phyloP scores from a whole-genome alignment of 2,797 vertebrate genomes.

The Scolopax rusticola region DNA sequence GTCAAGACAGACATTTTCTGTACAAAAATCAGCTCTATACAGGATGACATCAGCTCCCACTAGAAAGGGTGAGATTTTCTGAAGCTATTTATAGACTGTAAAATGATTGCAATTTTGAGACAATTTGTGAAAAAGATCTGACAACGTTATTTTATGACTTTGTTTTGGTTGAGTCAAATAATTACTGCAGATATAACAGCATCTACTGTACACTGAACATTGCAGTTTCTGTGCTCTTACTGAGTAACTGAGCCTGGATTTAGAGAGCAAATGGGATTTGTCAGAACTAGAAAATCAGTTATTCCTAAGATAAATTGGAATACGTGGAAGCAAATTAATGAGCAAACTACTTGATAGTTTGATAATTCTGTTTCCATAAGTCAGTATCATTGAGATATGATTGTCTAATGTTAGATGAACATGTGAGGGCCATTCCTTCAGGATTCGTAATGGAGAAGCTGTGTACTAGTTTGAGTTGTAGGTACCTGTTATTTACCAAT shows the following conservation, averaged over 20 bases:
- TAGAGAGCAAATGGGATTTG: neutral
- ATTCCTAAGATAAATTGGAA: neutral
- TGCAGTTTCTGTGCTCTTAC: neutral
- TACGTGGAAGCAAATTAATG: neutral
- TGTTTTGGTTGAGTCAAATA: slow-evolving; percentile 7
- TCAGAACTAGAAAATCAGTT: neutral
- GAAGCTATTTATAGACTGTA: slow-evolving; percentile 14
- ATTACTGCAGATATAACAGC: neutral
- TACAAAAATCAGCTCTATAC: neutral
- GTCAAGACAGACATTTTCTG: neutral
- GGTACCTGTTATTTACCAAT: neutral
- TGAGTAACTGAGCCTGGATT: neutral
- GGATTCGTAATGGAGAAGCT: neutral
- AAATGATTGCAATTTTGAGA: slow-evolving; percentile 28
- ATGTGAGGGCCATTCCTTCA: neutral
- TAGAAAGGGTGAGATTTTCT: slow-evolving; percentile 8
- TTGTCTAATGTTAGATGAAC: neutral
- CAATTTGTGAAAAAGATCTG: neutral
- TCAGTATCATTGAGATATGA: neutral
- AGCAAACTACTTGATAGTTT: neutral
- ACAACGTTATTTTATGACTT: neutral
- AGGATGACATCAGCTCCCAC: slow-evolving; percentile 22
- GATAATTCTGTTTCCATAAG: neutral
- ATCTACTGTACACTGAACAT: neutral
- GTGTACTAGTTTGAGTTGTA: neutral